Percentiles rank a stretch among this genome's conserved stretches.
These are phyloP conservation scores for Acronicta leporina DNA, from an alignment of 2,888 invertebrate genomes.

Conservation along the genomic window DNA sequence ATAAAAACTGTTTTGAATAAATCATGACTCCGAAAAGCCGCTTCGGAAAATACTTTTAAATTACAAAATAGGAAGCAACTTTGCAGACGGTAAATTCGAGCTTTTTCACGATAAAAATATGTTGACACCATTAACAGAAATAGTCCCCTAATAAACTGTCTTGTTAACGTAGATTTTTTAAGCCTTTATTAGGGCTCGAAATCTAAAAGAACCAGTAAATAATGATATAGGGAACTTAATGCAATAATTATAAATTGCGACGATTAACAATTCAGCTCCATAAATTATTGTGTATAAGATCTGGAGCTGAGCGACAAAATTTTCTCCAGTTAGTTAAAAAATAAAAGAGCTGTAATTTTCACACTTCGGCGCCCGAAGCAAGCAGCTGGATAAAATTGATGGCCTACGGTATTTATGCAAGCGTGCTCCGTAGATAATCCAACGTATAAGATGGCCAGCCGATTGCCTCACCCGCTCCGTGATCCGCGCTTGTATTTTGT, in stretches of 20 bases:
- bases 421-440: constrained; percentile 30
- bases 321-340: constrained; percentile 22
- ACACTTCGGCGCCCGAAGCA: constrained; percentile 43
- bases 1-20: no score
- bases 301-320: constrained; percentile 11
- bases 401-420: constrained; percentile 39
- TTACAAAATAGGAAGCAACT: no score
- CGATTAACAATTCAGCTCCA: neutral
- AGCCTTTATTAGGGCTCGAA: neutral
- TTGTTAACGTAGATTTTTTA: neutral
- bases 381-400: constrained; percentile 51
- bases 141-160: neutral
- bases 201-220: neutral
- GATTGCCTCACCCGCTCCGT: constrained; percentile 9
- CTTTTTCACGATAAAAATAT: neutral
- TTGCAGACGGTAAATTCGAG: neutral
- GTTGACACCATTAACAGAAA: neutral
- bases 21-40: no score
- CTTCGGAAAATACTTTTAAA: neutral
- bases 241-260: neutral
- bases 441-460: constrained; percentile 20
- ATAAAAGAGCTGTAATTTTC: constrained; percentile 30
- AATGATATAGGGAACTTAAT: neutral
- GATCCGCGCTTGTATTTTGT: constrained; percentile 25
- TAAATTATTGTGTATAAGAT: neutral